Base-by-base conservation (phyloP, 2,797 vertebrate genomes). In the Muraenolepis orangiensis region DNA sequence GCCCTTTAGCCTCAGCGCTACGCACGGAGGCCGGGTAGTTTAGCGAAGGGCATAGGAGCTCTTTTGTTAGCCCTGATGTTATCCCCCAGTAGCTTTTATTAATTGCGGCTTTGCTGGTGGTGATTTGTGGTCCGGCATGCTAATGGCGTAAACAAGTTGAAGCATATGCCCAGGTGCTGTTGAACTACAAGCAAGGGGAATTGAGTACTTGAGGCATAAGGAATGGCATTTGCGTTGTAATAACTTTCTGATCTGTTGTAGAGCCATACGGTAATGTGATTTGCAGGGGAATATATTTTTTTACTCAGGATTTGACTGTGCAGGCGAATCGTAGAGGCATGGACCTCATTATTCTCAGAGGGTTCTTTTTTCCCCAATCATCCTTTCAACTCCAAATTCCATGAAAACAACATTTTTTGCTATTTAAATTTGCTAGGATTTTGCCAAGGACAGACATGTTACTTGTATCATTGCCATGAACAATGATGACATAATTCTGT, bases 161-260 rank as follows among this genome's bases (percentile, higher is more conserved):
- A 82, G 76, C 80, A 78, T 84, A 81, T 86, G 84, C 71, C 75
- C 73, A 76, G 67, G 67, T 78, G 78, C 30, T 73, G 74, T 77
- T 73, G 40, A 74, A 16, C 42, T 34, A 71, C 73, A 69, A 42
- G 73, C 77, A 51, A 29, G 74, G 46, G 72, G 68, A 70, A 66
- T 72, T 51, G 28, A 31, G 46, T 34, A 34, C 20, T 64, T 36
- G 31, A 36, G 32, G 30, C 71, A 34, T 61, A 61, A 61, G 26
- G 26, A 16, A 28, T 61, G 7, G 26, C 46, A 28, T 69, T 31
- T 26, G 32, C 46, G 30, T 64, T 16, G 4, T 72, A n/a, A 36
- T 28, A 20, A 42, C 40, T 29, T 72, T 69, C 7, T n/a, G 29
- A n/a, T 69, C 18, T 69, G n/a, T 36, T 69, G 30, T 6, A 36